Evolutionary conservation across 1,140 invertebrate species (phyloP), one percentile per base, ranked within the genome.

Genomic region (Trypoxylus dichotomus): DNA sequence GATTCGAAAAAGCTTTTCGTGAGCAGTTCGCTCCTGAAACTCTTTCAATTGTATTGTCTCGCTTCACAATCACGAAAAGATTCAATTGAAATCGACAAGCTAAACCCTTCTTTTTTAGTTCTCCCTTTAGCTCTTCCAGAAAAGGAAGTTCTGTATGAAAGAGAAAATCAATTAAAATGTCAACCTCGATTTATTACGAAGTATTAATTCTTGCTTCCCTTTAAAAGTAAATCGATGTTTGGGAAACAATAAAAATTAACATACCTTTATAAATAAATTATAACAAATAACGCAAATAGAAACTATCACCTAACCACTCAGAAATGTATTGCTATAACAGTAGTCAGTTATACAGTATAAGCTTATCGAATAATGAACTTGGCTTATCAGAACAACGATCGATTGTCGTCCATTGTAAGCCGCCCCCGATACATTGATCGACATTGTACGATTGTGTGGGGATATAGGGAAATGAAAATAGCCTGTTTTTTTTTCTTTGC

Each of bases 341-440:
- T 41, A 72, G 27, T n/a, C 24, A 72, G 15, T 1, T 41, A 72
- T 72, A 32, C 29, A 19, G 42, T 41, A 79, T 79, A 79, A 81
- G 78, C 80, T 83, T 83, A 83, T 83, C 82, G 79, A 78, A 80
- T 83, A 83, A 83, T 83, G 82, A 83, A 83, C 79, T 81, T 78
- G 78, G 82, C 80, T 81, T 83, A 83, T 83, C 82, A 78, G 79
- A 80, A 74, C 76, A 80, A 76, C 79, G 74, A 83, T 83, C 82
- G 78, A 83, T 83, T 83, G 82, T 83, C 81, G 79, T 80, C 79
- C 79, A 83, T 83, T 83, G 82, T 83, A 77, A 75, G 27, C 76
- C 79, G 76, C 78, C 81, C 60, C 81, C 77, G 80, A 81, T 81
- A 77, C 75, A 79, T 80, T 76, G 79, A 80, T 79, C 76, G 79